Base-by-base conservation (phyloP, 2,797 vertebrate species). In the Psittacula derbiana region DNA sequence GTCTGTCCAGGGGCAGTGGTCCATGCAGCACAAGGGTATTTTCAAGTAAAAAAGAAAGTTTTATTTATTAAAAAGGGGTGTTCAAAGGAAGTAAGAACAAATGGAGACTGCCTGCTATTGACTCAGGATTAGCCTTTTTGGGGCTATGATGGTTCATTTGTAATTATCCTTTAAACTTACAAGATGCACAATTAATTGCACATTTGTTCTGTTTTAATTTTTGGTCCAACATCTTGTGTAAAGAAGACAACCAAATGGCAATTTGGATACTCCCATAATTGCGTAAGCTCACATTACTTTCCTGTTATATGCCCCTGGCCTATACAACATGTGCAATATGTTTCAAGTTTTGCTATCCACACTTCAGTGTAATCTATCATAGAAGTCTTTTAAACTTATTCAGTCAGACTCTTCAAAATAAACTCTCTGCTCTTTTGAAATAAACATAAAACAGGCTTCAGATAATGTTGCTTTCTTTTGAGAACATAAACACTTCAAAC, bases 401-500 rank as follows among this genome's bases (percentile, higher is more conserved):
- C 75, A 62, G 36, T 86, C 1, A 1, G 65, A 65, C 38, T 93
- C 20, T 67, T 93, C 84, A 89, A 94, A 95, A 95, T 82, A 96
- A 96, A 92, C 43, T 64, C 62, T 84, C 61, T 69, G 30, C 36
- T 91, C 89, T 94, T 96, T 90, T n/a, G 81, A 95, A 93, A 90
- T 79, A 92, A 97, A 90, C 62, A 66, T 83, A 82, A 93, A 90
- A 11, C 66, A 86, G 66, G 18, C 73, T 90, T 88, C 85, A 90
- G 73, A 94, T 96, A 86, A 70, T 62, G 62, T 72, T 94, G 49
- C 80, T 91, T 88, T 93, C 66, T 94, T 95, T 76, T 57, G 43
- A 84, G 83, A 90, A 60, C 16, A 27, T 62, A 65, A 94, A 82
- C 40, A 38, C 46, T 90, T 93, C 43, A 79, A 96, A 86, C 75